Evolutionary conservation across 2,888 invertebrate species (phyloP).

Genomic region (Anthrax anthrax): DNA sequence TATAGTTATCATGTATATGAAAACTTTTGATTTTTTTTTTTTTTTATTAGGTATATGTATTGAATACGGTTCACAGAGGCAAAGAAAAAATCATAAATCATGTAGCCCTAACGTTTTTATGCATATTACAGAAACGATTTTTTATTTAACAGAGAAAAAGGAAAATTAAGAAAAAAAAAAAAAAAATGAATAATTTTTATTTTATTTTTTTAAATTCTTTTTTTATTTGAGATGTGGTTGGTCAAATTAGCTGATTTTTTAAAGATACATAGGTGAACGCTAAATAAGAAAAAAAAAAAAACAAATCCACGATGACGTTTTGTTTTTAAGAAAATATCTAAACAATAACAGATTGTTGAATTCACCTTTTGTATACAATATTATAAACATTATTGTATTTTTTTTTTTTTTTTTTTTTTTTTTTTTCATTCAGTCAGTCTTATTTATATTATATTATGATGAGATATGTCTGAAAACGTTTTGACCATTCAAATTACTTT

Average conservation of each 20-base stretch:
- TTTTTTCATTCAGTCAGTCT: no score
- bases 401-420: no score
- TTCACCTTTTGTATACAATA: conserved; percentile 1
- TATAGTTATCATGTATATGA: no score
- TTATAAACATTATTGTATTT: neutral
- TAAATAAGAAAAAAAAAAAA: no score
- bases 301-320: conserved; percentile 8
- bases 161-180: no score
- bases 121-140: conserved; percentile 10
- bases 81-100: conserved; percentile 11
- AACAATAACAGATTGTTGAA: conserved; percentile 3
- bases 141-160: neutral
- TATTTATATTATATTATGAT: neutral
- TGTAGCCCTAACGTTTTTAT: conserved; percentile 11
- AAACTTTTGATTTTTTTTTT: no score
- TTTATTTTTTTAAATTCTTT: neutral
- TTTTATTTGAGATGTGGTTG: conserved; percentile 4
- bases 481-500: no score
- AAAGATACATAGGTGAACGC: conserved; percentile 4
- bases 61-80: conserved; percentile 7
- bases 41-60: no score
- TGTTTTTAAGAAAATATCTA: conserved; percentile 8
- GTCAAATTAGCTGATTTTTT: conserved; percentile 7
- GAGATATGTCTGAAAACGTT: no score
- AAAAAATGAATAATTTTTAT: neutral